Conservation (phyloP, 2,113 vertebrate genomes). For the Cyprinodon tularosa region DNA sequence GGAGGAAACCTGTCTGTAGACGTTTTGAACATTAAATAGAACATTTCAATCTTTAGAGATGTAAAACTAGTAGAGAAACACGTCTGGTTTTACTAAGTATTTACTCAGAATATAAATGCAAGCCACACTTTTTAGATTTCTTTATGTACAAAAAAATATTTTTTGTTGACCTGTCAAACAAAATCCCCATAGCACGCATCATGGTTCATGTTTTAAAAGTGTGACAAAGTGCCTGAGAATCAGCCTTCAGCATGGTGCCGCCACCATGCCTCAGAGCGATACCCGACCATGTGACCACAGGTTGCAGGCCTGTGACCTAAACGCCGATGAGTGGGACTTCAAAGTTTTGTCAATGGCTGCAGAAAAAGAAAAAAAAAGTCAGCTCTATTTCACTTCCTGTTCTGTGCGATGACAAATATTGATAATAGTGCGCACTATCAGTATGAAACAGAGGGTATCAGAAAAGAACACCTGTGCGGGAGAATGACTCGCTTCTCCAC, state of each 20-base stretch:
- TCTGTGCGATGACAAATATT: slow-evolving; percentile 68
- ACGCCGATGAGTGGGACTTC: slow-evolving; percentile 27
- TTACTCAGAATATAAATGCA: too few relatives aligned
- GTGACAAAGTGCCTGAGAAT: neutral
- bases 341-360: slow-evolving; percentile 37
- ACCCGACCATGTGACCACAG: slow-evolving; percentile 29
- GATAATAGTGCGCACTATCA: slow-evolving; percentile 62
- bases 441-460: slow-evolving; percentile 50
- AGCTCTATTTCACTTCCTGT: slow-evolving; percentile 69
- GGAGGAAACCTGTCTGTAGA: too few relatives aligned
- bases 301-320: slow-evolving; percentile 22
- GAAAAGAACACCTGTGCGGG: slow-evolving; percentile 57
- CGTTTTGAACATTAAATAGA: too few relatives aligned
- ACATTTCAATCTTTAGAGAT: too few relatives aligned
- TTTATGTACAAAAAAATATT: too few relatives aligned
- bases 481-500: slow-evolving; percentile 41
- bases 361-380: slow-evolving; percentile 20
- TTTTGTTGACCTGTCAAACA: too few relatives aligned
- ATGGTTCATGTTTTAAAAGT: too few relatives aligned
- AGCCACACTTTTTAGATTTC: too few relatives aligned
- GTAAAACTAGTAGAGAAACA: too few relatives aligned
- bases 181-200: too few relatives aligned
- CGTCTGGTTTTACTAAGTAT: too few relatives aligned
- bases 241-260: neutral
- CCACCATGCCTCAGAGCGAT: slow-evolving; percentile 25